Evolutionary conservation across 2,113 vertebrate genomes (phyloP), one percentile per base, ranked within the genome.

Genomic region (Suricata suricatta): DNA sequence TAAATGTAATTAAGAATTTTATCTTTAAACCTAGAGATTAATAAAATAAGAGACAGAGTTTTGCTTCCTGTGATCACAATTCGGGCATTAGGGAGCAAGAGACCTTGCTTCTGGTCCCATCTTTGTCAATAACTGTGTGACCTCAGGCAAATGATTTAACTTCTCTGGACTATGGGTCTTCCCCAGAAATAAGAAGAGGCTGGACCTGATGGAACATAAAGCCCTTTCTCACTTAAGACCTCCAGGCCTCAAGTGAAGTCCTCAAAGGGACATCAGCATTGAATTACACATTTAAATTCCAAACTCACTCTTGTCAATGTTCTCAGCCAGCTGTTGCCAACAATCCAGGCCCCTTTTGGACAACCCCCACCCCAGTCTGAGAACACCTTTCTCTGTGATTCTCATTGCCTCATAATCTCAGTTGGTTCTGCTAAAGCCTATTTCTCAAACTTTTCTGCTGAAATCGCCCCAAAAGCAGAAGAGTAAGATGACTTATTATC

Each of bases 391-490:
- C 86, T 80, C 33, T 8, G 1, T 33, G 4, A 27, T 92, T 97
- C 90, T 92, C 83, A 79, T 72, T 25, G 23, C 35, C 57, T 63
- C 31, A 7, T 11, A 29, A 79, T 23, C 27, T 94, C 81, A 31
- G 38, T 63, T 38, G 52, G 29, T 96, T 94, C 66, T 87, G 35
- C 52, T 10, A 54, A 85, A 25, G 17, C 12, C n/a, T 68, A 14
- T 96, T 88, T 92, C 83, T 95, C 74, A 68, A 72, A 74, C 31
- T 72, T 77, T 77, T 38, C 41, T 86, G 47, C 50, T 90, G 93
- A 95, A 69, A 92, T 38, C 81, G 23, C 15, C 52, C 29, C 35
- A 4, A 74, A 93, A 94, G 88, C 76, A 94, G 88, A 94, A 94
- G 66, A 84, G 16, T 41, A 41, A 14, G 17, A 86, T 19, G 35